Conservation (phyloP, 2,888 invertebrate genomes). For the Meganola albula region DNA sequence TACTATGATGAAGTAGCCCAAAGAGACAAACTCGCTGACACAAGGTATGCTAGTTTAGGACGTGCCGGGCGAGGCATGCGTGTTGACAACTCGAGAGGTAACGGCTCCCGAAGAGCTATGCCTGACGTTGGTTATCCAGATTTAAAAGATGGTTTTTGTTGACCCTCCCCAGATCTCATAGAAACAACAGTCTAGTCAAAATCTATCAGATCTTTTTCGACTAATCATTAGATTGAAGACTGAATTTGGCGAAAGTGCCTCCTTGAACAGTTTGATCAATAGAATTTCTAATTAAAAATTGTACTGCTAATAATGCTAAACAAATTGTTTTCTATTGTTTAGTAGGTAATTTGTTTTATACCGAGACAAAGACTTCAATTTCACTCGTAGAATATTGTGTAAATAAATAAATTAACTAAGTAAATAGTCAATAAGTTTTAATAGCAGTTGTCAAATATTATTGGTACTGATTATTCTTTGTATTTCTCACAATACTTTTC, state of each 20-base stretch:
- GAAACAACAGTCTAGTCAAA: conserved; percentile 64
- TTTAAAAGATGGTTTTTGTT: conserved; percentile 85
- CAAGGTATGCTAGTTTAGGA: conserved; percentile 71
- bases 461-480: conserved; percentile 26
- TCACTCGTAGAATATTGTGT: conserved; percentile 35
- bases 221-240: conserved; percentile 64
- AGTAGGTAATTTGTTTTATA: conserved; percentile 25
- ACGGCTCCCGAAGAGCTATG: conserved; percentile 62
- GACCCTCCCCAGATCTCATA: conserved; percentile 78
- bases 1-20: conserved; percentile 74
- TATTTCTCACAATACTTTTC: conserved; percentile 38
- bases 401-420: conserved; percentile 32
- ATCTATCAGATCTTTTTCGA: conserved; percentile 34
- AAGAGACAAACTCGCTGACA: conserved; percentile 71
- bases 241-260: conserved; percentile 70
- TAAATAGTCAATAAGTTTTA: conserved; percentile 18
- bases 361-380: conserved; percentile 27
- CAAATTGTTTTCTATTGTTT: conserved; percentile 24
- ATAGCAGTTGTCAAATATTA: conserved; percentile 23
- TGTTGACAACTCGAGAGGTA: conserved; percentile 58
- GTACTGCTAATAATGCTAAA: conserved; percentile 15
- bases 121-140: conserved; percentile 76
- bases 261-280: conserved; percentile 43
- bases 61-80: conserved; percentile 60
- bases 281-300: conserved; percentile 27